Conservation (phyloP, 2,888 invertebrate genomes). For the Terebella lapidaria region DNA sequence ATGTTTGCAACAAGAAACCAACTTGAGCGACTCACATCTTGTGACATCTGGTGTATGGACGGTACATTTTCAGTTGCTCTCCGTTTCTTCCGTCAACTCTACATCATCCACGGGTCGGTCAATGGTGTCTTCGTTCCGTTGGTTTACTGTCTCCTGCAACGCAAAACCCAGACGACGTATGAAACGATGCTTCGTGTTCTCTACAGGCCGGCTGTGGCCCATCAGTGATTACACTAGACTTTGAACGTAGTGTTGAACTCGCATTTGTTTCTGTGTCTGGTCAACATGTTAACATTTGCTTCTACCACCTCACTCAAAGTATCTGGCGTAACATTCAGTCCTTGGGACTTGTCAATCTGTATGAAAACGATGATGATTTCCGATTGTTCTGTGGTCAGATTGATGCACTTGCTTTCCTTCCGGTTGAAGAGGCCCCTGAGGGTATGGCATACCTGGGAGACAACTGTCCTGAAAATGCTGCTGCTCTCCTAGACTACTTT, state of each 20-base stretch:
- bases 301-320: not conserved
- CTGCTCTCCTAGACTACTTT: not conserved
- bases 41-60: not conserved
- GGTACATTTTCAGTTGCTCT: not conserved
- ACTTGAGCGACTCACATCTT: not conserved
- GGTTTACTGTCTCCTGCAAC: not conserved
- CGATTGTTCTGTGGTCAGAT: constrained; percentile 1
- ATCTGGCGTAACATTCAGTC: not conserved
- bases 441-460: not conserved
- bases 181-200: not conserved
- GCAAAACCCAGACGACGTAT: not conserved
- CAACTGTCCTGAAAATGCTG: not conserved
- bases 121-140: not conserved
- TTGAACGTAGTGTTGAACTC: constrained; percentile 1
- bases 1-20: not conserved
- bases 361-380: not conserved
- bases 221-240: not conserved
- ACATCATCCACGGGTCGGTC: not conserved
- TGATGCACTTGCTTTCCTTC: not conserved
- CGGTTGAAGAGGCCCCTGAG: not conserved
- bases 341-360: not conserved
- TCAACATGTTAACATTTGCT: not conserved
- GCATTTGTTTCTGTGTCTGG: not conserved
- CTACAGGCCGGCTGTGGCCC: not conserved
- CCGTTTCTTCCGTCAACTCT: not conserved